A percentile compares a stretch with the other conserved stretches of the same genome.
Conservation (phyloP, 92 coral and sea anemone genomes). For the Paramuricea clavata region DNA sequence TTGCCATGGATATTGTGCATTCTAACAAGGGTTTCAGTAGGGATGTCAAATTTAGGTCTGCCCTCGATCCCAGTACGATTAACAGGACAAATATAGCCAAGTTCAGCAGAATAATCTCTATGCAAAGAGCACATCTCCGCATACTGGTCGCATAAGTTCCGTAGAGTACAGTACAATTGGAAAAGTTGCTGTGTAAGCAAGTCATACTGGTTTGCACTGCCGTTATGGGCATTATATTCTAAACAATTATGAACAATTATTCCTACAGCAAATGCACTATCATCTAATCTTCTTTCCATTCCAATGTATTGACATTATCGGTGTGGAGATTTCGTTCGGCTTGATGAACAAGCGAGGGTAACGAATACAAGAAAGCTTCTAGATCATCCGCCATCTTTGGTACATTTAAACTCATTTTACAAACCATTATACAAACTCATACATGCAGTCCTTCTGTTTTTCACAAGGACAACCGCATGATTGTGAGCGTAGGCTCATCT, state of each 20-base stretch:
- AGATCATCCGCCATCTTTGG: too few species aligned
- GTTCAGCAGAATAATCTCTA: constrained; percentile 16
- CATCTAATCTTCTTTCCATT: constrained; percentile 5
- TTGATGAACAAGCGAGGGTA: constrained; percentile 25
- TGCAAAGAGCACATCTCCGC: constrained; percentile 31
- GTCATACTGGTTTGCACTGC: too few species aligned
- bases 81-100: background rate
- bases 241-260: background rate
- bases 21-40: background rate
- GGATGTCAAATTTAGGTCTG: constrained; percentile 40
- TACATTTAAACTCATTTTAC: too few species aligned
- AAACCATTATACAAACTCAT: too few species aligned
- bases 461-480: too few species aligned
- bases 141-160: constrained; percentile 20
- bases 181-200: too few species aligned
- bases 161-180: too few species aligned
- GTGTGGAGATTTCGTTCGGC: constrained; percentile 34
- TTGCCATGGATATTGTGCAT: background rate
- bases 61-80: constrained; percentile 25
- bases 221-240: background rate
- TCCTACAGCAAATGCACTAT: background rate
- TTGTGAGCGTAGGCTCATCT: too few species aligned
- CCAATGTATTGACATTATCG: constrained; percentile 19
- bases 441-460: too few species aligned
- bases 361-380: too few species aligned